Evolutionary conservation across 2,113 vertebrate species (phyloP), one percentile per base, ranked within the genome.

Genomic region (Reinhardtius hippoglossoides): DNA sequence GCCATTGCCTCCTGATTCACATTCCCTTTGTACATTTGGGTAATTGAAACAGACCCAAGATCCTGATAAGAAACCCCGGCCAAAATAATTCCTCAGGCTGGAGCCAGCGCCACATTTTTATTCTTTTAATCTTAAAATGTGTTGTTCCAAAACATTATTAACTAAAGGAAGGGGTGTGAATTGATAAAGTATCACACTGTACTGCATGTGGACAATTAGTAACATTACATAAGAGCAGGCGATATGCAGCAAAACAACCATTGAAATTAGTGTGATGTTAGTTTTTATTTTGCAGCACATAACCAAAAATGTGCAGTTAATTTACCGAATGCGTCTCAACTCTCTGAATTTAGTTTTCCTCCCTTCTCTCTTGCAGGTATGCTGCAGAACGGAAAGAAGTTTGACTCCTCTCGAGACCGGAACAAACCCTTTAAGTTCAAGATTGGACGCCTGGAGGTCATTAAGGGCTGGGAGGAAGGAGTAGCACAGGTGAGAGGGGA

Each of bases 341-440:
- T 24, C 31, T 66, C 4, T 61, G 26, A 12, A 5, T n/a, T 66
- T 8, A 54, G 9, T 2, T n/a, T 1, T 16, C 59, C 5, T 61
- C 0, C 0, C 52, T 86, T 89, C 64, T 87, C 68, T 91, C 77
- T 84, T 60, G 52, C 92, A 99, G 98, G 98, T 26, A 99, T 98
- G 96, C 92, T 99, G 67, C 98, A 99, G 92, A 99, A 99, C 2
- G 98, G 98, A 52, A 99, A 99, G 93, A 99, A 99, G 92, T 99
- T 99, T 31, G 98, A 99, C 92, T 99, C 98, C 12, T 99, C 98
- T 73, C 95, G 98, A 94, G 98, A 99, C 95, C 95, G 98, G 95
- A 98, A 99, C 95, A 99, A 99, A 81, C 96, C 98, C 76, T 99
- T 99, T 89, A 97, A 96, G 88, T 99, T 99, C 94, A 97, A 96